A percentile compares a stretch with the other conserved stretches of the same genome.
phyloP scores from a whole-genome alignment of 1,140 invertebrate species.

The Rhysida immarginata region DNA sequence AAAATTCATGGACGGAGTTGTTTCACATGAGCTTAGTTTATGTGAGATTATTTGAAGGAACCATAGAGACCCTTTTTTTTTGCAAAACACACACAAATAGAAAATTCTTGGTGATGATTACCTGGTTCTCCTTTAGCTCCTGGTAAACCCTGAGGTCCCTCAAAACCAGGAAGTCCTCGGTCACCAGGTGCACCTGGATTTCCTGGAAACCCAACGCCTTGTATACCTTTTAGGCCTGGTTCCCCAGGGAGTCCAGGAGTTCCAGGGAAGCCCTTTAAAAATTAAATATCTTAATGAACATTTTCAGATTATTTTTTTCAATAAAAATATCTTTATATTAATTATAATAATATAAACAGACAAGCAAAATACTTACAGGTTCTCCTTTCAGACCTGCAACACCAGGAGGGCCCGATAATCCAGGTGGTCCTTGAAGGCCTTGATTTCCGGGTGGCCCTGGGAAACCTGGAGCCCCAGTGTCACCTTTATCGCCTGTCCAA shows the following conservation, averaged over 20 bases:
- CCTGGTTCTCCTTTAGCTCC: constrained; percentile 12
- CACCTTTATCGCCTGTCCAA: constrained; percentile 30
- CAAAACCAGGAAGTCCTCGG: background rate
- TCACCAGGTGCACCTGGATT: constrained; percentile 23
- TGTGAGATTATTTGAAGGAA: too few species aligned
- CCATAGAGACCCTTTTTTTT: too few species aligned
- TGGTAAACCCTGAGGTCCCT: constrained; percentile 4
- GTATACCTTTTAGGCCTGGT: constrained; percentile 15
- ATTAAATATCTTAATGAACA: constrained; percentile 1
- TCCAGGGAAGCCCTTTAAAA: constrained; percentile 9
- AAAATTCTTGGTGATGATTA: too few species aligned
- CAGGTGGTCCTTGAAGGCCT: constrained; percentile 35
- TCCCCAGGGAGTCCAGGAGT: constrained; percentile 12
- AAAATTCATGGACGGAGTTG: too few species aligned
- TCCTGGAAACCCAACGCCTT: constrained; percentile 16
- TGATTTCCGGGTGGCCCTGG: constrained; percentile 22
- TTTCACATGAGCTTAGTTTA: too few species aligned
- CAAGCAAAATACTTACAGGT: constrained; percentile 10
- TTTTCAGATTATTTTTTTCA: background rate
- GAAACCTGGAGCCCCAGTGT: constrained; percentile 15
- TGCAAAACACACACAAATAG: too few species aligned
- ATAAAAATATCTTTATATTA: background rate
- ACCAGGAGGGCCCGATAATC: constrained; percentile 38
- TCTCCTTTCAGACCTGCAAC: constrained; percentile 30
- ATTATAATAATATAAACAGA: background rate